A percentile compares a stretch with the other conserved stretches of the same genome.
phyloP scores from a whole-genome alignment of 2,888 invertebrate genomes.

The Carabus problematicus region DNA sequence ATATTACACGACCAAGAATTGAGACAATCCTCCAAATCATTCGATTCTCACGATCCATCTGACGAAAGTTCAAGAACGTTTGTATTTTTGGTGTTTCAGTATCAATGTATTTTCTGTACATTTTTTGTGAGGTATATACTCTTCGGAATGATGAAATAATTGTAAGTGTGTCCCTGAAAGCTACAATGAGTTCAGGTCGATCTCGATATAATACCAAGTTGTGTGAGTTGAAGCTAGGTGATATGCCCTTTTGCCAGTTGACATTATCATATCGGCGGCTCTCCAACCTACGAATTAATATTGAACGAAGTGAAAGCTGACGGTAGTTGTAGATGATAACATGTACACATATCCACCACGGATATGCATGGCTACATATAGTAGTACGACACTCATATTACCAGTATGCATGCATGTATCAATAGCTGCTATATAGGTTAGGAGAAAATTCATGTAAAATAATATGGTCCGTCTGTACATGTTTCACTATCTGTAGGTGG shows the following conservation, averaged over 20 bases:
- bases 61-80: no score
- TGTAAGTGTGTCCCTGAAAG: no score
- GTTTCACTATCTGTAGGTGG: no score
- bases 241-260: slow-evolving; percentile 15
- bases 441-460: slow-evolving; percentile 12
- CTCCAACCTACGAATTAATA: slow-evolving; percentile 24
- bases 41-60: no score
- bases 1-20: no score
- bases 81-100: no score
- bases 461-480: not conserved
- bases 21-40: no score
- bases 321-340: slow-evolving; percentile 26
- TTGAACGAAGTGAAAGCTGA: slow-evolving; percentile 22
- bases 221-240: no score
- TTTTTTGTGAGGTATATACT: no score
- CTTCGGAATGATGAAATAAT: no score
- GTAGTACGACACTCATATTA: not conserved
- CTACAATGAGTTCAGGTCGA: no score
- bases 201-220: not conserved
- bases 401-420: not conserved
- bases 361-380: not conserved
- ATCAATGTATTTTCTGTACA: no score
- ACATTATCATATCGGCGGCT: slow-evolving; percentile 1
- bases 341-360: not conserved
- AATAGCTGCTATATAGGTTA: slow-evolving; percentile 6